phyloP scores from a whole-genome alignment of 2,888 invertebrate species.

The Harpagoxenus sublaevis region DNA sequence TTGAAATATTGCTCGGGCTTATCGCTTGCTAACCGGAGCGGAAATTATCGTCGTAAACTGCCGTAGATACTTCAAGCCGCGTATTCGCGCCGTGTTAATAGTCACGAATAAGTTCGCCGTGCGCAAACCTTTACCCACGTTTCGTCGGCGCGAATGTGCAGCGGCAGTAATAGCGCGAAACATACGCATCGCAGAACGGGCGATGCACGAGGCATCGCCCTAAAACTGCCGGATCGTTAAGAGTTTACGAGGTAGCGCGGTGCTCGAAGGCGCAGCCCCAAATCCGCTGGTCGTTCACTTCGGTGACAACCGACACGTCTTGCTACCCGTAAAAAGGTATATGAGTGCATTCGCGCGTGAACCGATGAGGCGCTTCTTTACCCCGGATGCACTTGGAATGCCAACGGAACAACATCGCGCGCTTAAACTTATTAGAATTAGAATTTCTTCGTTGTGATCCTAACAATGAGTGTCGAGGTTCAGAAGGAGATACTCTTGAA shows the following conservation, averaged over 20 bases:
- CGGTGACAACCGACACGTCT: constrained; percentile 20
- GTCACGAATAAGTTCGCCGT: not conserved
- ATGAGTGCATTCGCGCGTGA: not conserved
- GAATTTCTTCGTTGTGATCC: not conserved
- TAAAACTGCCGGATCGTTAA: constrained; percentile 33
- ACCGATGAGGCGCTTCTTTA: constrained; percentile 16
- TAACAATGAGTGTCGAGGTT: not conserved
- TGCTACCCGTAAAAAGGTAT: constrained; percentile 40
- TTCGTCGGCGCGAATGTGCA: not conserved
- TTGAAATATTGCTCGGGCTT: not conserved
- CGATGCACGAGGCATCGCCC: constrained; percentile 7
- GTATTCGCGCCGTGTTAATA: constrained; percentile 7
- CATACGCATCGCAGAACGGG: not conserved
- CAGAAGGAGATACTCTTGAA: not conserved
- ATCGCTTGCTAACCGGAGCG: constrained; percentile 1
- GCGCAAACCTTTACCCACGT: not conserved
- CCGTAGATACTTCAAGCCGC: not conserved
- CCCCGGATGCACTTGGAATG: not conserved
- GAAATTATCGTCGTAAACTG: constrained; percentile 28
- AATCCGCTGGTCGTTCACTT: constrained; percentile 32
- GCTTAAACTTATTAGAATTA: not conserved
- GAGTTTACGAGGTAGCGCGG: constrained; percentile 31
- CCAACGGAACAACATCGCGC: not conserved
- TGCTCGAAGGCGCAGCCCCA: constrained; percentile 23
- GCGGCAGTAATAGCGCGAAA: not conserved